Base-by-base conservation (phyloP, 2,888 invertebrate genomes). In the Scelioninae gen. 1 region DNA sequence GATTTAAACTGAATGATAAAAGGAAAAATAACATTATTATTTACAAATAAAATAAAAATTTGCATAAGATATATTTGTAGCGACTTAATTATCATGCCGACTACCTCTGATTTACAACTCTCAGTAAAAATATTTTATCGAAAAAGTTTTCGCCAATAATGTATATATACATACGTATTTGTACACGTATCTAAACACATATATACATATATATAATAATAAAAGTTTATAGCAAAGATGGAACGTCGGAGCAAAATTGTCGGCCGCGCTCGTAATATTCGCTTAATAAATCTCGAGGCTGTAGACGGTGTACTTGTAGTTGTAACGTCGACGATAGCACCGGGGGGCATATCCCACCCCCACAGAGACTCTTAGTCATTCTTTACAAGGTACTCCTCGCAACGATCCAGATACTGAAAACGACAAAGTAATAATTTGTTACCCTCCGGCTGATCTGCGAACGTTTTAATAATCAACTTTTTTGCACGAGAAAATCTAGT, bases 371-470 rank as follows among this genome's bases (percentile, higher is more conserved):
- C 78, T 82, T 82, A 82, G 79, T 83, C 83, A 83, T 83, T 76
- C 83, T 83, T 83, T 80, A 80, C 78, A 83, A 83, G 78, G 62
- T 69, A 72, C 77, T 83, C 68, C 77, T 66, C 83, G 77, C 83
- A 72, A 77, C 76, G 80, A 80, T 83, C 80, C 80, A 83, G 83
- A 77, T 80, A 83, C 80, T 72, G 76, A 72, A 83, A 83, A 83
- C 83, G 83, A 83, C 83, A 83, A 83, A 83, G 80, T 83, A 80
- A 83, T 83, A 83, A 83, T 80, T 83, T 80, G 83, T 83, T 83
- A 76, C 80, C 83, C 80, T 56, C 72, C 72, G 83, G 80, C 83
- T 68, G 80, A 83, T 83, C 83, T 75, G 71, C 79, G 76, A 79
- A 79, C 83, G 80, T 66, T 83, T 83, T 83, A 83, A 83, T 80